Conservation (phyloP, 1,140 invertebrate species). For the Diploscapter pachys region DNA sequence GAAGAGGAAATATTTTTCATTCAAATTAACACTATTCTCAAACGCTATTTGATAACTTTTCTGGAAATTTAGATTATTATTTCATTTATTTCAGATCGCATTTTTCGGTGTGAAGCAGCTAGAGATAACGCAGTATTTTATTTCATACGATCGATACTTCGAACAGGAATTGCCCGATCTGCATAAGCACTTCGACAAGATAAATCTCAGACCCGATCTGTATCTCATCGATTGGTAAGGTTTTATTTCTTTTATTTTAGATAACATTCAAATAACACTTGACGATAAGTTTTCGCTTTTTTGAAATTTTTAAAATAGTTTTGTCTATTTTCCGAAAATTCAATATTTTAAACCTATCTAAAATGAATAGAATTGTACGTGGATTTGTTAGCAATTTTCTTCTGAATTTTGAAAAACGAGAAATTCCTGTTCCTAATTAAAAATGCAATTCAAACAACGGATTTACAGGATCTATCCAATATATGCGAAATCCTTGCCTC, state of each 20-base stretch:
- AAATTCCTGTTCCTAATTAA: not conserved
- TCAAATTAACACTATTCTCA: no score
- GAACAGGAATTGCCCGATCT: constrained; percentile 73
- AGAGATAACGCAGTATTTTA: constrained; percentile 79
- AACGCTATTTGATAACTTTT: no score
- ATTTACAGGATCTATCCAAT: constrained; percentile 72
- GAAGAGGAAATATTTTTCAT: no score
- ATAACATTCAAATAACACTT: no score
- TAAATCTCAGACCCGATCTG: constrained; percentile 74
- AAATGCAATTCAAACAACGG: not conserved
- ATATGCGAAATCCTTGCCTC: constrained; percentile 72
- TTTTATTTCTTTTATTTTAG: not conserved
- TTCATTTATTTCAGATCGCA: constrained; percentile 60
- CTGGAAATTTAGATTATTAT: no score
- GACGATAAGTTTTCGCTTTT: no score
- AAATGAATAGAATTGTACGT: not conserved
- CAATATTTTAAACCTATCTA: no score
- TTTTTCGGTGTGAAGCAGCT: constrained; percentile 73
- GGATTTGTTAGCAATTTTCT: constrained; percentile 31
- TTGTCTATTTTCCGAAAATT: no score
- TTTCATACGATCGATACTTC: constrained; percentile 73
- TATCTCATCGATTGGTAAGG: constrained; percentile 78
- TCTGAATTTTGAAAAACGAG: not conserved
- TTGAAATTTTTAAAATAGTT: no score
- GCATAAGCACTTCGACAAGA: constrained; percentile 68